A percentile compares a stretch with the other conserved stretches of the same genome.
Evolutionary conservation across 2,888 invertebrate species (phyloP).

Genomic region (Melieria crassipennis): DNA sequence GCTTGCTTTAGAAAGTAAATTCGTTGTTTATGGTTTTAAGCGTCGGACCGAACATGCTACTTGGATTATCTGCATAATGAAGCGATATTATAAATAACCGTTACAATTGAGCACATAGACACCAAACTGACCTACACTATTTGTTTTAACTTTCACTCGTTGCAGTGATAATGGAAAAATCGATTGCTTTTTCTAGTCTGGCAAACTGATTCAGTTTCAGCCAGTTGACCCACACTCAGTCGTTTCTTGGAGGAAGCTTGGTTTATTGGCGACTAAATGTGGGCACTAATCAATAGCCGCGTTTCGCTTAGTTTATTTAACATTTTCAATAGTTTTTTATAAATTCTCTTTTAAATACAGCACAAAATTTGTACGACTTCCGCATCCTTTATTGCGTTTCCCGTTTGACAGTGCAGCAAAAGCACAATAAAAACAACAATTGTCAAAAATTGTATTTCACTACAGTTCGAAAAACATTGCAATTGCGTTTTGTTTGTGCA

Average conservation of each 20-base stretch:
- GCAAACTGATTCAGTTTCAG: too few species aligned
- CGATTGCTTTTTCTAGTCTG: constrained; percentile 12
- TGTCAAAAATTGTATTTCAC: background rate
- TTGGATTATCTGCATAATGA: too few species aligned
- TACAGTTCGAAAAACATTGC: background rate
- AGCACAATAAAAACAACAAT: constrained; percentile 15
- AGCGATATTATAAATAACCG: too few species aligned
- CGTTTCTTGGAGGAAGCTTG: too few species aligned
- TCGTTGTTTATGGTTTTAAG: background rate
- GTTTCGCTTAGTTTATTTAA: constrained; percentile 12
- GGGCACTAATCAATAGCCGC: background rate
- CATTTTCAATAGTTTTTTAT: constrained; percentile 6
- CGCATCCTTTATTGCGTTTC: constrained; percentile 35
- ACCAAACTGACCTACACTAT: background rate
- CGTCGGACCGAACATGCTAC: too few species aligned
- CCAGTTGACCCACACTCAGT: too few species aligned
- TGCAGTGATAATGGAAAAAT: constrained; percentile 28
- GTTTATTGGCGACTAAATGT: background rate
- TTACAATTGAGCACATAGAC: background rate
- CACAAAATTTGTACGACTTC: constrained; percentile 30
- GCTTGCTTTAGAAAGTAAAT: constrained; percentile 3
- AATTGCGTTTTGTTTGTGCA: background rate
- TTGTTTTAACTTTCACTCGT: background rate
- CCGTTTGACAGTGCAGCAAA: background rate
- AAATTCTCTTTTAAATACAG: constrained; percentile 12